Conservation (phyloP, 2,888 invertebrate genomes). For the Mactromeris polynyma region DNA sequence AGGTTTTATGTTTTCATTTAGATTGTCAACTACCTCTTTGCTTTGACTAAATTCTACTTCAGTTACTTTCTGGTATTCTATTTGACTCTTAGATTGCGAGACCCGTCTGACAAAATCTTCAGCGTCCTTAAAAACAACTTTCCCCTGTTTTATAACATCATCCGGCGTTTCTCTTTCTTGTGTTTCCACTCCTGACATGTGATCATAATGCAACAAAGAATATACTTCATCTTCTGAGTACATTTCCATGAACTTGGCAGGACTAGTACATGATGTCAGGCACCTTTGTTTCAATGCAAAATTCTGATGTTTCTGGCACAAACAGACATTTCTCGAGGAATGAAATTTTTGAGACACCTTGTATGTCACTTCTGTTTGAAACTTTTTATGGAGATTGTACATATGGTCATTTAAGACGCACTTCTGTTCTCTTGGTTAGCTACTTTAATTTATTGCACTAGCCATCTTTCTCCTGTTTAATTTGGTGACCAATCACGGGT, state of each 20-base stretch:
- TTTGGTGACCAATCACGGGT: too few species aligned
- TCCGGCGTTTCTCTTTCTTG: slow-evolving; percentile 58
- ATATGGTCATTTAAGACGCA: slow-evolving; percentile 59
- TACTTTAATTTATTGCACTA: too few species aligned
- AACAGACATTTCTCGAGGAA: slow-evolving; percentile 44
- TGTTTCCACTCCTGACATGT: slow-evolving; percentile 59
- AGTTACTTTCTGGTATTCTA: slow-evolving; percentile 14
- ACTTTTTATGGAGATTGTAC: slow-evolving; percentile 58
- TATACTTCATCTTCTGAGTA: slow-evolving; percentile 25
- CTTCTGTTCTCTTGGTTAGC: too few species aligned
- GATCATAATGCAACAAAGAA: slow-evolving; percentile 30
- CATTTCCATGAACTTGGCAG: slow-evolving; percentile 56
- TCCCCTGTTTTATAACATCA: slow-evolving; percentile 51
- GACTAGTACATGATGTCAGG: slow-evolving; percentile 41
- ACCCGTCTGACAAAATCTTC: slow-evolving; percentile 36
- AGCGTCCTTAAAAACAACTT: slow-evolving; percentile 40
- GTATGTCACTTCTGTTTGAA: slow-evolving; percentile 37
- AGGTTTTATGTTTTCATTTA: slow-evolving; percentile 30
- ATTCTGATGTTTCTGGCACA: slow-evolving; percentile 57
- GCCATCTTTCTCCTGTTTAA: too few species aligned
- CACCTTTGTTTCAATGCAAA: slow-evolving; percentile 48
- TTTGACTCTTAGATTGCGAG: slow-evolving; percentile 13
- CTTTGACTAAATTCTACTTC: slow-evolving; percentile 5
- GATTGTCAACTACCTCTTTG: not conserved
- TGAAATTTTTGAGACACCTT: slow-evolving; percentile 53